Evolutionary conservation across 35 echinoderm and acorn worm genomes (phyloP), one percentile per base, ranked within the genome.

Genomic region (Strongylocentrotus purpuratus): DNA sequence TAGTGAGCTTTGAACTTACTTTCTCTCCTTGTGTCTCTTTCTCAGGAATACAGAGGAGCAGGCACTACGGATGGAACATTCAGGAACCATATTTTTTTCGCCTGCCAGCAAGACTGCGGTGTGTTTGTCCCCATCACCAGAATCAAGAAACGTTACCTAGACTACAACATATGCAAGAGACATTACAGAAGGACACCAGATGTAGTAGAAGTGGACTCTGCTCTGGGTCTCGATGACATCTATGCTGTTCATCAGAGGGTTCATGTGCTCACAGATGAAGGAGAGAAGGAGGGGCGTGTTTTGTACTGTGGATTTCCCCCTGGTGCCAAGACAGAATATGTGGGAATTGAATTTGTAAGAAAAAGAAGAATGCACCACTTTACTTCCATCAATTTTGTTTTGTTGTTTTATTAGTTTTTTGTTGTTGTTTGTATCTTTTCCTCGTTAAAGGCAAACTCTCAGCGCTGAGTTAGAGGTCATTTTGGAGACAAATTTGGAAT

Each of bases 291-390:
- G 45, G 91, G 91, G 20, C 17, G 32, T 47, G 91, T 93, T 18
- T 31, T 93, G 22, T 93, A 58, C 46, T 48, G 48, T 47, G 91
- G 91, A 48, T 11, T 31, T 32, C 91, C 91, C 32, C 17, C 48
- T 47, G 46, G 45, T 31, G 91, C 46, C 48, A 58, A 32, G 2
- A 28, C 0, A 31, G 45, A 47, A 31, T 93, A 55, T 93, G 91
- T 93, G 31, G 91, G 91, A 4, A 93, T 93, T 32, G 47, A 93
- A 93, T 93, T 58, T 18, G 91, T 93, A 32, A 93, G 91, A 46
- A 31, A 12, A 31, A 87, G 86, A 17, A 85, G 70, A 85, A 85
- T 41, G 35, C 35, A 3, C 35, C 35, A 41, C 35, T 41, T 41
- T 41, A 41, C 35, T 41, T 41, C 35, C 0, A 41, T 41, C 35